Evolutionary conservation across 1,140 invertebrate genomes (phyloP).

Genomic region (Pseudomyrmex cubaensis): DNA sequence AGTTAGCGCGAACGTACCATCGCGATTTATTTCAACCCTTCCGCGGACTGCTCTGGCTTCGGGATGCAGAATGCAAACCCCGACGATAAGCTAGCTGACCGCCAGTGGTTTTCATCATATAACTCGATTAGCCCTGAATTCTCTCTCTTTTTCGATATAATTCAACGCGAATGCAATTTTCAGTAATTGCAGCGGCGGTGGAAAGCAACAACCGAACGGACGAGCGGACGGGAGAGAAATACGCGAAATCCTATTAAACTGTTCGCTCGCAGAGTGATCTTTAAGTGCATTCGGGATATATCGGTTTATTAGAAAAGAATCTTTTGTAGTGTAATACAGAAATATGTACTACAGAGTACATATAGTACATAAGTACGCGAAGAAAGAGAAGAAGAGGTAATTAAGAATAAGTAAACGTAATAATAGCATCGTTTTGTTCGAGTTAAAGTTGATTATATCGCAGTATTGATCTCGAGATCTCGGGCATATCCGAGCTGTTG

Average conservation of each 20-base stretch:
- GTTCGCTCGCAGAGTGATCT: conserved; percentile 61
- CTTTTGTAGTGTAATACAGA: background rate
- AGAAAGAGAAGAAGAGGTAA: no score
- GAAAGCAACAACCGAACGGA: conserved; percentile 61
- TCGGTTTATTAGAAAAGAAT: conserved; percentile 23
- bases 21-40: conserved; percentile 78
- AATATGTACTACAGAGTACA: no score
- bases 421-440: no score
- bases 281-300: conserved; percentile 64
- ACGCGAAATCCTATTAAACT: conserved; percentile 64
- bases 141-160: conserved; percentile 78
- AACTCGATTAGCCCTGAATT: conserved; percentile 81
- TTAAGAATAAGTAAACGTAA: no score
- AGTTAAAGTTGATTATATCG: no score
- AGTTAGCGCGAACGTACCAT: conserved; percentile 68
- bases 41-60: conserved; percentile 49
- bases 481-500: background rate
- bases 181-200: conserved; percentile 78
- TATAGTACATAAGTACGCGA: no score
- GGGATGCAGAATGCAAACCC: conserved; percentile 75
- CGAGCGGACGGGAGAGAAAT: conserved; percentile 43
- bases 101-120: conserved; percentile 81
- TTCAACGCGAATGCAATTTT: conserved; percentile 81
- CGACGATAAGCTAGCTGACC: conserved; percentile 79
- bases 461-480: background rate